These are phyloP conservation scores for Acanthosepion pharaonis DNA, from an alignment of 2,888 invertebrate genomes.

Conservation along the genomic window DNA sequence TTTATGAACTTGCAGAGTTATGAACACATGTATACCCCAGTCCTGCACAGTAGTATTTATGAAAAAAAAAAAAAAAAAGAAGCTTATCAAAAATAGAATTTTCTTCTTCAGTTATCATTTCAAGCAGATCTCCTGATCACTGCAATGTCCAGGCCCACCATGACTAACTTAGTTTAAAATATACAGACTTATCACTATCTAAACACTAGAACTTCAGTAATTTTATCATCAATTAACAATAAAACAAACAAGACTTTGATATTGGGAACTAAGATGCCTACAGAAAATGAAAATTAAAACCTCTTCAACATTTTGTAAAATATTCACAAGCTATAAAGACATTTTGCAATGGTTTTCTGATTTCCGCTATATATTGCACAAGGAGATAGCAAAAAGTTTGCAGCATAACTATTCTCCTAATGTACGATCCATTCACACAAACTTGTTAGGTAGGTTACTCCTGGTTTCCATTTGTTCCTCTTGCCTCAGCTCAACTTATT, in stretches of 20 bases:
- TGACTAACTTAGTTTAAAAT: background rate
- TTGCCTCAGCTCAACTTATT: too few relatives aligned
- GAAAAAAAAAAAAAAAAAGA: background rate
- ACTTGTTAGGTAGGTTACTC: too few relatives aligned
- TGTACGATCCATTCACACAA: too few relatives aligned
- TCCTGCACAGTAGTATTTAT: too few relatives aligned
- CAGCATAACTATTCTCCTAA: too few relatives aligned
- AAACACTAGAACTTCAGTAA: background rate
- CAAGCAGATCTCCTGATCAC: background rate
- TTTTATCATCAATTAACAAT: background rate
- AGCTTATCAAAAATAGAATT: background rate
- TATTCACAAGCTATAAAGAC: too few relatives aligned
- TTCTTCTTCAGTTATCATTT: background rate
- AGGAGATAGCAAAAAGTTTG: too few relatives aligned
- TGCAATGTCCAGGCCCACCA: background rate
- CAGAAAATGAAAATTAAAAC: background rate
- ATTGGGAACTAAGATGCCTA: background rate
- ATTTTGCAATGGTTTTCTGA: too few relatives aligned
- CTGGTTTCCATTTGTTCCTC: too few relatives aligned
- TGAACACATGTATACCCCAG: too few relatives aligned
- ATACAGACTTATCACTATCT: slow-evolving; percentile 9
- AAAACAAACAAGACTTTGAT: background rate
- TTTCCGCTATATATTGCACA: too few relatives aligned
- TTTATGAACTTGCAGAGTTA: too few relatives aligned
- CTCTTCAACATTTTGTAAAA: background rate